phyloP scores from a whole-genome alignment of 2,888 invertebrate genomes.

The Leucoma salicis region DNA sequence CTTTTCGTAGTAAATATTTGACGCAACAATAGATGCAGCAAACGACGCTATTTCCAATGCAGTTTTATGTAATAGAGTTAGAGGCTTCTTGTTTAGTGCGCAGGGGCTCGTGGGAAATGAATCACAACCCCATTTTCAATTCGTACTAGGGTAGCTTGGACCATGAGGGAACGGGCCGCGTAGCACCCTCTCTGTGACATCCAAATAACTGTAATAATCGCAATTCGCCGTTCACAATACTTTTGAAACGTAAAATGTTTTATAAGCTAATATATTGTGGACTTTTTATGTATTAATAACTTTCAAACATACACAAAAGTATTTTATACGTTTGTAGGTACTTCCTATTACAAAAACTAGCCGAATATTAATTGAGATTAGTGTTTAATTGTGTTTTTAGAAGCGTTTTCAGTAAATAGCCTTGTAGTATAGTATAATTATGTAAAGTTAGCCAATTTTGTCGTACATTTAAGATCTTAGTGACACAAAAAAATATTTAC shows the following conservation, averaged over 20 bases:
- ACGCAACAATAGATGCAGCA: constrained; percentile 33
- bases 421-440: too few species aligned
- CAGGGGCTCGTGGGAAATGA: constrained; percentile 76
- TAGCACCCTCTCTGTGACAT: constrained; percentile 70
- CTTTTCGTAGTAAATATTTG: not conserved
- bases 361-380: too few species aligned
- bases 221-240: constrained; percentile 56
- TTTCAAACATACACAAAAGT: too few species aligned
- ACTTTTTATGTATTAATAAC: not conserved
- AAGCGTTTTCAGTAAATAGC: too few species aligned
- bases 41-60: constrained; percentile 38
- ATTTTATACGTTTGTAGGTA: too few species aligned
- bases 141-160: constrained; percentile 61
- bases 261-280: too few species aligned
- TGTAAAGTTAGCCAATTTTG: too few species aligned
- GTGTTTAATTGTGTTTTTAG: too few species aligned
- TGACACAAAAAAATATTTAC: too few species aligned
- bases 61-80: constrained; percentile 56
- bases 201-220: constrained; percentile 73
- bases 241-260: constrained; percentile 26
- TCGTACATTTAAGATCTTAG: too few species aligned
- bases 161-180: constrained; percentile 52
- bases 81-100: constrained; percentile 57
- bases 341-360: too few species aligned
- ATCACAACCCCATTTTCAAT: constrained; percentile 80